Conservation (phyloP, 2,113 vertebrate species). For the Procavia capensis region DNA sequence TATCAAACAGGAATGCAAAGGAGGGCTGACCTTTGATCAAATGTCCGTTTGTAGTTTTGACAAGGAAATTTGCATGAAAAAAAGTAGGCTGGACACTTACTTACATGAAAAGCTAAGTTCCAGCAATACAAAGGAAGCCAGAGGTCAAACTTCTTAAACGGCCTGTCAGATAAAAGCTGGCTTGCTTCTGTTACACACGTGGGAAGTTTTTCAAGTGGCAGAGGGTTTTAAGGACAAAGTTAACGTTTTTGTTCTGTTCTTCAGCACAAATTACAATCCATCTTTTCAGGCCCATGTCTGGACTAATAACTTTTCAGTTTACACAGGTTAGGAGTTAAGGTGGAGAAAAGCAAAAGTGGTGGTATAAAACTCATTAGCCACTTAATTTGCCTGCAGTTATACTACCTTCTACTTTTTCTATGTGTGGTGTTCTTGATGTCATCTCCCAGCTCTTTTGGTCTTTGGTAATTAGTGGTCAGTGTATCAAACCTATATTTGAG, state of each 20-base stretch:
- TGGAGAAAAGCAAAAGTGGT: background rate
- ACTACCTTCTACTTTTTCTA: background rate
- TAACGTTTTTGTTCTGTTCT: constrained; percentile 67
- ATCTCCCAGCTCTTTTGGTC: background rate
- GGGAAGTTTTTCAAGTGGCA: constrained; percentile 67
- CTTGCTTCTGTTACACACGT: background rate
- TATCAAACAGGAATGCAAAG: constrained; percentile 95
- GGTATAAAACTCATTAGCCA: background rate
- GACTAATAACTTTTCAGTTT: constrained; percentile 65
- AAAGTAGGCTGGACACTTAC: constrained; percentile 86
- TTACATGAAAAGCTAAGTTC: constrained; percentile 87
- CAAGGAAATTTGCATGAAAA: constrained; percentile 94
- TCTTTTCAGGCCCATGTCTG: constrained; percentile 39
- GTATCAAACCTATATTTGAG: background rate
- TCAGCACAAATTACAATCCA: constrained; percentile 63
- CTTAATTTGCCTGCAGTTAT: background rate
- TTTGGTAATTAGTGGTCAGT: background rate
- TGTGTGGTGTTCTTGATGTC: background rate
- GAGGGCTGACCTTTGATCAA: constrained; percentile 97
- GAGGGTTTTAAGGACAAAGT: constrained; percentile 36
- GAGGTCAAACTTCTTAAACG: constrained; percentile 91
- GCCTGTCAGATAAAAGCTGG: constrained; percentile 84
- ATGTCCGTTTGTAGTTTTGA: constrained; percentile 93
- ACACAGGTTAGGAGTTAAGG: background rate
- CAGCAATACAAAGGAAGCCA: constrained; percentile 88